Evolutionary conservation across 2,113 vertebrate genomes (phyloP).

Genomic region (Thinocorus orbignyianus): DNA sequence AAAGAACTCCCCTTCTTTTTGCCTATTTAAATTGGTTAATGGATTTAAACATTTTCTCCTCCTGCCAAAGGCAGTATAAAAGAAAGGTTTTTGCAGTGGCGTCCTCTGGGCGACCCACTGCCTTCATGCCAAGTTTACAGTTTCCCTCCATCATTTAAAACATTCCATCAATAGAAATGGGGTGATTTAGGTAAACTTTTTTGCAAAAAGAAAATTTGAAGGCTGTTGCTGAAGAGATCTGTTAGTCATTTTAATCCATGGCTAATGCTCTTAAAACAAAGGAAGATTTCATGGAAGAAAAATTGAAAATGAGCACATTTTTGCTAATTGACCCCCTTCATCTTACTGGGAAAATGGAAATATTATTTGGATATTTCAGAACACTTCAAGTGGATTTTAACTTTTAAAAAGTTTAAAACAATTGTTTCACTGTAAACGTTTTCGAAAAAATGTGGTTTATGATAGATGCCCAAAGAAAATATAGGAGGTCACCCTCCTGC

Average conservation of each 20-base stretch:
- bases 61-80: neutral
- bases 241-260: neutral
- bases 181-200: neutral
- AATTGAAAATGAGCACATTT: neutral
- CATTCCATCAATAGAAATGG: neutral
- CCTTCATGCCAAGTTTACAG: neutral
- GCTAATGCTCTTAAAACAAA: neutral
- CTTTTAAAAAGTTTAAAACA: neutral
- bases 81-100: neutral
- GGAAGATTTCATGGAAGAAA: neutral
- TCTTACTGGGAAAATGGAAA: neutral
- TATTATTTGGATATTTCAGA: neutral
- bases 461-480: neutral
- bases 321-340: neutral
- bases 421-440: neutral
- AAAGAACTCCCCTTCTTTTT: neutral
- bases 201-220: neutral
- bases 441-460: neutral
- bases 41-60: neutral
- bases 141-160: neutral
- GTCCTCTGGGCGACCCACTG: neutral
- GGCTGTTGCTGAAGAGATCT: neutral
- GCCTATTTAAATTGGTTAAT: constrained; percentile 6
- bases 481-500: neutral
- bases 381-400: neutral